Evolutionary conservation across 2,797 vertebrate genomes (phyloP).

Genomic region (Emys orbicularis): DNA sequence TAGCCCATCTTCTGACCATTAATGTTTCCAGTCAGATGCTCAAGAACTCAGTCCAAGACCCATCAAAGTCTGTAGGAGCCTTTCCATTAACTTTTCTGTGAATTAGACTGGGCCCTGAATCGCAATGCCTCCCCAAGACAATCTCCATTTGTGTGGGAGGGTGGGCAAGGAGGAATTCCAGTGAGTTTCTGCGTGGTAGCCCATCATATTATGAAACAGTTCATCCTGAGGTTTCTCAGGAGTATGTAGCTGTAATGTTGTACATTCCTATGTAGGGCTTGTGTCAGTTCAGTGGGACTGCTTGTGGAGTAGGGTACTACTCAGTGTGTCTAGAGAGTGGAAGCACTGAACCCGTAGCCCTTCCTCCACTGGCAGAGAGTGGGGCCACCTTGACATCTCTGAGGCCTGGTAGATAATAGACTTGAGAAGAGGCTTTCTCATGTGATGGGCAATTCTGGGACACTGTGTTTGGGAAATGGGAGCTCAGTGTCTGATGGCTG

Average conservation of each 20-base stretch:
- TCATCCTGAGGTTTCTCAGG: not conserved
- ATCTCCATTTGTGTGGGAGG: accelerated
- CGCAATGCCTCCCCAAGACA: not conserved
- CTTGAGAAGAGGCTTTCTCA: accelerated
- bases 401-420: not conserved
- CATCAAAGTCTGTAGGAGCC: not conserved
- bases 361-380: not conserved
- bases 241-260: not conserved
- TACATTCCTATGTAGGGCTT: not conserved
- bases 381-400: not conserved
- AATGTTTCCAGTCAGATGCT: not conserved
- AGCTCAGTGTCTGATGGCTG: not conserved
- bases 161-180: not conserved
- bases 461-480: not conserved
- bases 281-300: not conserved
- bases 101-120: not conserved
- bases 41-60: not conserved
- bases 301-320: not conserved
- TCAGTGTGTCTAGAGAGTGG: accelerated
- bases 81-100: not conserved
- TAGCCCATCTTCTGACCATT: not conserved
- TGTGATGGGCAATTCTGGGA: accelerated
- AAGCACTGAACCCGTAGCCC: not conserved
- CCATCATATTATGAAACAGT: not conserved
- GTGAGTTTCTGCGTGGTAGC: not conserved